These are phyloP conservation scores for Heterochromis multidens DNA, from an alignment of 2,113 vertebrate genomes.

Conservation along the genomic window DNA sequence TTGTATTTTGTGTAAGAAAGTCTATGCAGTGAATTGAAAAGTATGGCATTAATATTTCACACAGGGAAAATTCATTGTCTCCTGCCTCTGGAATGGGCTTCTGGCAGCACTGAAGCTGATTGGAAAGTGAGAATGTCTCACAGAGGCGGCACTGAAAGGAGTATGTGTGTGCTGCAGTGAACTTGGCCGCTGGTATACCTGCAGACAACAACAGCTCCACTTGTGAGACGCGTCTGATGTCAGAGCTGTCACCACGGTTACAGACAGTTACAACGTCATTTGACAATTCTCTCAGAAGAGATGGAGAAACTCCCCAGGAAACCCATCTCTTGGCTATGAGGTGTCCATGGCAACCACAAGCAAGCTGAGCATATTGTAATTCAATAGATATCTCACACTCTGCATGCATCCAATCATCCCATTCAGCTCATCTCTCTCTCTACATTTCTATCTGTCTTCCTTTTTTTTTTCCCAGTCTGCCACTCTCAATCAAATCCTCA, in stretches of 20 bases:
- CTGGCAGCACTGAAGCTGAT: background rate
- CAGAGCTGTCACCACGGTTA: conserved; percentile 50
- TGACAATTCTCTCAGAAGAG: conserved; percentile 45
- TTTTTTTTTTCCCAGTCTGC: background rate
- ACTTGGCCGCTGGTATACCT: background rate
- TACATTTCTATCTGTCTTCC: background rate
- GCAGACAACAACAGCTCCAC: conserved; percentile 14
- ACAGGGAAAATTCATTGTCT: background rate
- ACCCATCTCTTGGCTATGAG: conserved; percentile 21
- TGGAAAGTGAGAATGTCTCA: background rate
- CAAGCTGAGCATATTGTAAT: conserved; percentile 53
- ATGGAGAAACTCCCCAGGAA: conserved; percentile 35
- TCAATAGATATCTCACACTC: conserved; percentile 41
- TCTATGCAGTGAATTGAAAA: background rate
- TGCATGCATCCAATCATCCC: background rate
- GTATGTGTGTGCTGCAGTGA: background rate
- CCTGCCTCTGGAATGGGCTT: background rate
- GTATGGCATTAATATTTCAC: conserved; percentile 10
- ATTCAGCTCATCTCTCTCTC: conserved; percentile 7
- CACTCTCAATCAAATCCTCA: background rate
- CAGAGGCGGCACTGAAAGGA: background rate
- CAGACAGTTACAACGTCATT: conserved; percentile 45
- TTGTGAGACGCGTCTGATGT: conserved; percentile 34
- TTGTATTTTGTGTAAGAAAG: background rate
- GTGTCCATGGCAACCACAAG: conserved; percentile 65